A percentile compares a stretch with the other conserved stretches of the same genome.
phyloP scores from a whole-genome alignment of 2,888 invertebrate species.

The Drosophila recens region DNA sequence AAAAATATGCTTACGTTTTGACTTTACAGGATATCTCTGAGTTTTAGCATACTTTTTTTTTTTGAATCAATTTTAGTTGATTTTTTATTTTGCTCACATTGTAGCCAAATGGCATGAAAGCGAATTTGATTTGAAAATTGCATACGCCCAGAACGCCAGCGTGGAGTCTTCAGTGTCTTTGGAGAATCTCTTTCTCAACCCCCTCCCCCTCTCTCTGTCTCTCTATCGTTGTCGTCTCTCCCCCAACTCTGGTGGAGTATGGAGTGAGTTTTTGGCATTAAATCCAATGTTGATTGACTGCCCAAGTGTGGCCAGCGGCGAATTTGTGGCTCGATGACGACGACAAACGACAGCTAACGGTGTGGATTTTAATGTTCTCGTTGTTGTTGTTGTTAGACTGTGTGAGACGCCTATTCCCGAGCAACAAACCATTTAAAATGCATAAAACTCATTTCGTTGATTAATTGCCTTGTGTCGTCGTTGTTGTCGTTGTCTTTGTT shows the following conservation, averaged over 20 bases:
- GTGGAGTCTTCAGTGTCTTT: slow-evolving; percentile 6
- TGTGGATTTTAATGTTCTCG: slow-evolving; percentile 41
- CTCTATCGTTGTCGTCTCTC: not conserved
- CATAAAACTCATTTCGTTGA: slow-evolving; percentile 79
- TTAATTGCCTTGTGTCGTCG: slow-evolving; percentile 64
- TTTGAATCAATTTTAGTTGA: not conserved
- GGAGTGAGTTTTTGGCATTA: slow-evolving; percentile 16
- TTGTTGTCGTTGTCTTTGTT: slow-evolving; percentile 24
- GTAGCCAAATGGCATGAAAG: slow-evolving; percentile 76
- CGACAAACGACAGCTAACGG: slow-evolving; percentile 66
- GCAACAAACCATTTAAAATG: slow-evolving; percentile 70
- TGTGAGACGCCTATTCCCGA: slow-evolving; percentile 25
- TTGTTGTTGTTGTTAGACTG: not conserved
- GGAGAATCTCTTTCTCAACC: not conserved
- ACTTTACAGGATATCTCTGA: slow-evolving; percentile 12
- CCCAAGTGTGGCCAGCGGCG: slow-evolving; percentile 58
- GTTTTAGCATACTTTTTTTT: not conserved
- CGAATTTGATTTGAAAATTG: slow-evolving; percentile 73
- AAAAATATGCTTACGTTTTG: not conserved
- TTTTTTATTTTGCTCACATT: slow-evolving; percentile 10
- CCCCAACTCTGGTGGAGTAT: not conserved
- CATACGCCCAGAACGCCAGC: slow-evolving; percentile 40
- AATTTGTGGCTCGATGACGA: slow-evolving; percentile 12
- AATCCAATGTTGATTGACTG: slow-evolving; percentile 56
- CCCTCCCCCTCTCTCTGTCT: not conserved